Evolutionary conservation across 2,797 vertebrate genomes (phyloP), one percentile per base, ranked within the genome.

Genomic region (Sebastolobus altivelis): DNA sequence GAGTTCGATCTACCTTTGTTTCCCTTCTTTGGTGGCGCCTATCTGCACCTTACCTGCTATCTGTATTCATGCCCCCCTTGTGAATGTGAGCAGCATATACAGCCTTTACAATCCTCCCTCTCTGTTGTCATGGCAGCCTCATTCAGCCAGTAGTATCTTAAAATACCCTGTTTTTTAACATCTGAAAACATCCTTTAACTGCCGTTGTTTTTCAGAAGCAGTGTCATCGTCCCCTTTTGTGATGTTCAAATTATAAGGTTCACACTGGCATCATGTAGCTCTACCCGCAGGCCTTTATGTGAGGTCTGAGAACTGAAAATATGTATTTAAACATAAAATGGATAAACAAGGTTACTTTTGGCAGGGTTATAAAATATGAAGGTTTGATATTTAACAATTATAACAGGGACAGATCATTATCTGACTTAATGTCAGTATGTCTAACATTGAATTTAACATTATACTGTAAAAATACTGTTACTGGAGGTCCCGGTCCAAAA

Each of bases 61-160:
- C 70, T 75, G 70, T 22, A 58, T 79, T 65, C 54, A 43, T 80
- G 65, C 40, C 77, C 60, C 67, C 38, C 13, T 40, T 52, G 22
- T 71, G 65, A 79, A 58, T 76, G 49, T 62, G 73, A 74, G 6
- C 58, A 20, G 11, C 35, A 11, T 31, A 6, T 27, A n/a, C 33
- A 58, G 52, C 62, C 66, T 67, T 80, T 73, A 52, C 27, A 3
- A 79, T 40, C 16, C 25, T 1, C 54, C 13, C 22, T 18, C 33
- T 71, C 72, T 66, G 29, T 83, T 84, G 49, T 82, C 67, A 77
- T 75, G 74, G 65, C 61, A 81, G 58, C 81, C 35, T 65, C 12
- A 38, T 72, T 76, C 77, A 69, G 25, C 68, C 72, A 69, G 25
- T 11, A 25, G 10, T 25, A 22, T 66, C 62, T 72, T 40, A 67